Percentiles rank a stretch among this genome's conserved stretches.
Conservation (phyloP, 2,797 vertebrate species). For the Pempheris klunzingeri region DNA sequence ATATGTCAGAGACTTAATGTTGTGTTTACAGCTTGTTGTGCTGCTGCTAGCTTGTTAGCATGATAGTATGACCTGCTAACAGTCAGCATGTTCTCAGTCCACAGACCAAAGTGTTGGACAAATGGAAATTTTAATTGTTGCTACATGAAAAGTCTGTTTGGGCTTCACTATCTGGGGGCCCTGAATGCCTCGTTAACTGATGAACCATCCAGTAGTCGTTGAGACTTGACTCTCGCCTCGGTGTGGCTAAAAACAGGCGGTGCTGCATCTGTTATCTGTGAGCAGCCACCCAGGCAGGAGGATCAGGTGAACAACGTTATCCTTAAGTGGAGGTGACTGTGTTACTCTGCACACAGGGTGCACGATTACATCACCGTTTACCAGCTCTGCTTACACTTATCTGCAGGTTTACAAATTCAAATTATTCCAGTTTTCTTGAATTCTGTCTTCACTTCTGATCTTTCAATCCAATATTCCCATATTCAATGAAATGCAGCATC, state of each 20-base stretch:
- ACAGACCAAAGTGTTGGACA: not conserved
- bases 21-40: too few species aligned
- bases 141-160: not conserved
- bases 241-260: not conserved
- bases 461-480: not conserved
- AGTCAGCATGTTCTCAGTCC: too few species aligned
- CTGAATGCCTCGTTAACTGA: not conserved
- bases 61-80: too few species aligned
- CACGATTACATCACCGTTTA: not conserved
- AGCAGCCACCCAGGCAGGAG: not conserved
- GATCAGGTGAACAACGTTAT: slow-evolving; percentile 46
- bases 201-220: not conserved
- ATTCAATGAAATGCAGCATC: not conserved
- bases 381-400: not conserved
- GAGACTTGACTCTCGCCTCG: not conserved
- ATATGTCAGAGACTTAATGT: too few species aligned
- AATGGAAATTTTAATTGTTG: not conserved
- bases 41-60: too few species aligned
- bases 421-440: not conserved
- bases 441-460: not conserved
- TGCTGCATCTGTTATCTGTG: too few species aligned
- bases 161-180: not conserved
- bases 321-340: slow-evolving; percentile 18
- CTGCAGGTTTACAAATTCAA: too few species aligned
- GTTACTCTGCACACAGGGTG: not conserved